Evolutionary conservation across 2,113 vertebrate genomes (phyloP), one percentile per base, ranked within the genome.

Genomic region (Myxocyprinus asiaticus): DNA sequence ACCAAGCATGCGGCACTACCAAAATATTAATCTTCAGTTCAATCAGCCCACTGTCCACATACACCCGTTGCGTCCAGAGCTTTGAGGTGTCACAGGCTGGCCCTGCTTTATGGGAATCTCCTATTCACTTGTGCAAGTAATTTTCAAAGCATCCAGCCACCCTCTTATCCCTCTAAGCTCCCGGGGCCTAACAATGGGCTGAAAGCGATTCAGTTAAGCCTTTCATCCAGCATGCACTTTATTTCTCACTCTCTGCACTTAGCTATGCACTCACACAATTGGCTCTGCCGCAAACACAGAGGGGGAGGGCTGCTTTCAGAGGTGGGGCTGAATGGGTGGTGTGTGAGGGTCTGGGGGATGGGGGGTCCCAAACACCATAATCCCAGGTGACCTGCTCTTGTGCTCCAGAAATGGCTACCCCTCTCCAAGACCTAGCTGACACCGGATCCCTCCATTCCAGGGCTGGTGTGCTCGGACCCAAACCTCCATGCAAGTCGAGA

Each of bases 91-190:
- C 90, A 90, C 89, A 70, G 89, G 91, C 61, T 87, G 83, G 6
- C 76, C 81, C 79, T 86, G 93, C 93, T 91, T 93, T 93, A 88
- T 85, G 89, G 93, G 93, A 91, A 91, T 90, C 92, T 91, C 92
- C 93, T 89, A 91, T 94, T 94, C 94, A 94, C 92, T 94, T 90
- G 91, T 90, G 92, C 90, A 92, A 93, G 93, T 92, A 88, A 90
- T 93, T 95, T 93, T 94, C 94, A 95, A 94, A 95, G 94, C 92
- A 84, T 91, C 89, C 93, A 92, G 92, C 92, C 91, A 89, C 90
- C 91, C 92, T 94, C 94, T 94, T 89, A 93, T 94, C 92, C 93
- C 92, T 86, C 92, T 85, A 81, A 78, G 84, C 81, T 85, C 22
- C 22, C 22, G 22, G 22, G 22, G 22, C 22, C 22, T 90, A 94